phyloP scores from a whole-genome alignment of 1,140 invertebrate genomes.

The Microplitis demolitor region DNA sequence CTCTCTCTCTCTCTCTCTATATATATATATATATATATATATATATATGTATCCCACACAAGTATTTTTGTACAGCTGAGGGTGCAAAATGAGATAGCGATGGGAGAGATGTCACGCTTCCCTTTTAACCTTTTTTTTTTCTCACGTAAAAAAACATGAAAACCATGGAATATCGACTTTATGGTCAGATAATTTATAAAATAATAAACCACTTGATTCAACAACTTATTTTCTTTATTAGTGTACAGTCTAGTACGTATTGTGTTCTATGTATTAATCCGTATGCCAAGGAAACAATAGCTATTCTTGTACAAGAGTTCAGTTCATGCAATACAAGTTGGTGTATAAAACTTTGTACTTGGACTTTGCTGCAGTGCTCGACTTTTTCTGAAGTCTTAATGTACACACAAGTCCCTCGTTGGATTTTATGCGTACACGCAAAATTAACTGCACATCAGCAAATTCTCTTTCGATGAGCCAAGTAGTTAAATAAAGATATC shows the following conservation, averaged over 20 bases:
- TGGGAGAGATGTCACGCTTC: conserved; percentile 34
- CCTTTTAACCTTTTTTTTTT: conserved; percentile 23
- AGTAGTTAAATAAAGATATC: too few species aligned
- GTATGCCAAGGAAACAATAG: too few species aligned
- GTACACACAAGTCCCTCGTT: not conserved
- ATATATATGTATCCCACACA: too few species aligned
- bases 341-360: too few species aligned
- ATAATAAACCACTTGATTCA: too few species aligned
- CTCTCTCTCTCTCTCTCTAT: conserved; percentile 24
- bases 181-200: not conserved
- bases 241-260: too few species aligned
- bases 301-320: too few species aligned
- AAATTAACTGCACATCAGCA: not conserved
- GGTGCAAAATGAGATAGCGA: conserved; percentile 48
- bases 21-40: too few species aligned
- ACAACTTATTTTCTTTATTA: too few species aligned
- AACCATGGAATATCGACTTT: not conserved
- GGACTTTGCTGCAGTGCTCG: not conserved
- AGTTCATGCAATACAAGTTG: too few species aligned
- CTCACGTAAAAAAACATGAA: not conserved
- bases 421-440: not conserved
- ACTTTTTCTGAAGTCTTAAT: not conserved
- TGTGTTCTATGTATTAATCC: too few species aligned
- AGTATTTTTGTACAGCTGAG: conserved; percentile 31
- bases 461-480: not conserved